phyloP scores from a whole-genome alignment of 2,888 invertebrate species.

The Heteropelma amictum region DNA sequence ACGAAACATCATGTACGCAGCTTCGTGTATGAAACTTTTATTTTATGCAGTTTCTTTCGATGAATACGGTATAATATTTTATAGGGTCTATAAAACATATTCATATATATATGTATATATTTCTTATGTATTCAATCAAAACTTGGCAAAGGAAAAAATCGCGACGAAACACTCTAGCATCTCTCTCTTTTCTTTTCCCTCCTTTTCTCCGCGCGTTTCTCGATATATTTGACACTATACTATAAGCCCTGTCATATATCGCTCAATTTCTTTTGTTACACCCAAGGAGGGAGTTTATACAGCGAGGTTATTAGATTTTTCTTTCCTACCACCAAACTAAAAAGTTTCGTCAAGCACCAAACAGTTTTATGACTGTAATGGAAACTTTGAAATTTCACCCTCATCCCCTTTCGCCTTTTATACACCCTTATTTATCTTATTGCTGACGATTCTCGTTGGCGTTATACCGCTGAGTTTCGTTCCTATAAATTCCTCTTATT shows the following conservation, averaged over 20 bases:
- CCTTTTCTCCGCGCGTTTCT: not conserved
- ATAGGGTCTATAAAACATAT: not conserved
- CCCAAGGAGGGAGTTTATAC: slow-evolving; percentile 24
- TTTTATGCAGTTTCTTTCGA: slow-evolving; percentile 13
- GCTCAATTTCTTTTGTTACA: slow-evolving; percentile 33
- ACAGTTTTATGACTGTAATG: slow-evolving; percentile 32
- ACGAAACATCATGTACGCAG: too few relatives aligned
- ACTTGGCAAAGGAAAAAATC: slow-evolving; percentile 19
- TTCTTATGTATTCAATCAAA: slow-evolving; percentile 31
- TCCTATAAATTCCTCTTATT: slow-evolving; percentile 48
- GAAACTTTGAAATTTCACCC: slow-evolving; percentile 29
- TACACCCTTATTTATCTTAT: slow-evolving; percentile 31
- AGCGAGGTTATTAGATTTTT: slow-evolving; percentile 23
- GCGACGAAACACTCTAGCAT: not conserved
- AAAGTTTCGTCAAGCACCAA: slow-evolving; percentile 29
- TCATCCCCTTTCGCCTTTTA: not conserved
- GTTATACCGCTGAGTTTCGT: slow-evolving; percentile 4
- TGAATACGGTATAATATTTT: not conserved
- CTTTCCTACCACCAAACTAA: not conserved
- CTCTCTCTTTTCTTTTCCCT: not conserved
- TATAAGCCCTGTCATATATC: slow-evolving; percentile 12
- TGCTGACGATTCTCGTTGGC: slow-evolving; percentile 21
- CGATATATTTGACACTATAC: not conserved
- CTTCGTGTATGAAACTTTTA: slow-evolving; percentile 21
- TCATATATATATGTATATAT: not conserved